Conservation (phyloP, 1,140 invertebrate genomes). For the Rhyzopertha dominica region DNA sequence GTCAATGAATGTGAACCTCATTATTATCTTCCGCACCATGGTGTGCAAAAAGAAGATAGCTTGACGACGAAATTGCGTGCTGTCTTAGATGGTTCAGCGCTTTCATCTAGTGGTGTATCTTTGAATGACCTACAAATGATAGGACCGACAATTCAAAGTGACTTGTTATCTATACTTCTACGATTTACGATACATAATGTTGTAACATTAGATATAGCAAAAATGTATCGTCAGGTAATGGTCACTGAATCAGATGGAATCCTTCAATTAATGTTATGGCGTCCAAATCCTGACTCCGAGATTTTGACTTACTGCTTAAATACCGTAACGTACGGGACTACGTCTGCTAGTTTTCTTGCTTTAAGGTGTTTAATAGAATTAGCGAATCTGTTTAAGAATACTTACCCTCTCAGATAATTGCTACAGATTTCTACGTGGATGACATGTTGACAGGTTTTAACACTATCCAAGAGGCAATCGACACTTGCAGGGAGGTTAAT, state of each 20-base stretch:
- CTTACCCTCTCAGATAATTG: too few species aligned
- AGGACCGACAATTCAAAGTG: conserved; percentile 41
- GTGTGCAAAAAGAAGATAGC: conserved; percentile 34
- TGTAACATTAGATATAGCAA: conserved; percentile 19
- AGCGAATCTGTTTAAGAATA: too few species aligned
- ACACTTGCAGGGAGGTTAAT: too few species aligned
- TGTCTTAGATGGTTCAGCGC: conserved; percentile 19
- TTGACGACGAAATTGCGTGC: conserved; percentile 19
- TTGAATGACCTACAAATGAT: conserved; percentile 28
- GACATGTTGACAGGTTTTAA: too few species aligned
- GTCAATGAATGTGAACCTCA: too few species aligned
- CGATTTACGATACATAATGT: conserved; percentile 16
- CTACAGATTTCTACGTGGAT: too few species aligned
- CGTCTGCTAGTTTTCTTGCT: conserved; percentile 28
- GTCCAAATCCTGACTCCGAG: conserved; percentile 12
- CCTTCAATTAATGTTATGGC: conserved; percentile 46
- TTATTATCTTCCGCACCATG: conserved; percentile 47
- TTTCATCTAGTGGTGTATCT: conserved; percentile 5
- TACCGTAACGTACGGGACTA: conserved; percentile 32
- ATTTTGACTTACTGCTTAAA: conserved; percentile 34
- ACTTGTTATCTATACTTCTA: too few species aligned
- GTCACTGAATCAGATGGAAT: conserved; percentile 16
- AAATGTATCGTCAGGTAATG: conserved; percentile 24
- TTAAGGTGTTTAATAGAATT: conserved; percentile 25
- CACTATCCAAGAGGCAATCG: too few species aligned